Conservation (phyloP, 2,888 invertebrate species). For the Chaetogeoica ovagalla region DNA sequence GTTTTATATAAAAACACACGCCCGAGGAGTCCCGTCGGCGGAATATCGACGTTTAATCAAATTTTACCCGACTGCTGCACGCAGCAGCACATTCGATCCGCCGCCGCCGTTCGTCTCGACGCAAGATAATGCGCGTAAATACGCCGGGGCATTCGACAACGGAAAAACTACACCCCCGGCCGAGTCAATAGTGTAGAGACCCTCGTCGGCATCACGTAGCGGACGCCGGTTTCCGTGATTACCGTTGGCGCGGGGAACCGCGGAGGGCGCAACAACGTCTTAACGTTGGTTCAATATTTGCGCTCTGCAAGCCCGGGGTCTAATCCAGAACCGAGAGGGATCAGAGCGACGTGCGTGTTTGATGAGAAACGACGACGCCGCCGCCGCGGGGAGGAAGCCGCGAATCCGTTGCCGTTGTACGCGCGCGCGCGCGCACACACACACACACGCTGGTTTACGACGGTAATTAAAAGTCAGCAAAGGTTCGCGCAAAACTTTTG, state of each 20-base stretch:
- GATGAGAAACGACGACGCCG: slow-evolving; percentile 36
- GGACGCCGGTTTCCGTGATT: slow-evolving; percentile 44
- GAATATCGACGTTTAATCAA: slow-evolving; percentile 27
- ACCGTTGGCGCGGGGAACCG: slow-evolving; percentile 18
- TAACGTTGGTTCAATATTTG: slow-evolving; percentile 53
- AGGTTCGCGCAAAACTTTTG: slow-evolving; percentile 40
- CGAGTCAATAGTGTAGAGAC: slow-evolving; percentile 47
- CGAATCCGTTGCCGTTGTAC: neutral
- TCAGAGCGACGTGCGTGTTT: slow-evolving; percentile 50
- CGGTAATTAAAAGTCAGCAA: slow-evolving; percentile 53
- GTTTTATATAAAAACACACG: slow-evolving; percentile 31
- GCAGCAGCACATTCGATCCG: neutral
- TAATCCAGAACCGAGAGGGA: slow-evolving; percentile 44
- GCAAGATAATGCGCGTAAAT: too few relatives aligned
- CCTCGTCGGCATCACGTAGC: slow-evolving; percentile 27
- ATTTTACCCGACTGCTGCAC: slow-evolving; percentile 2
- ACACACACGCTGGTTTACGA: slow-evolving; percentile 40
- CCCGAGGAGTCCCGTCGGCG: neutral
- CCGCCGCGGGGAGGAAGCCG: slow-evolving; percentile 11
- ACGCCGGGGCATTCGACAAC: neutral
- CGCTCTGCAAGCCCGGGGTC: slow-evolving; percentile 44
- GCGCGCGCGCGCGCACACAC: neutral
- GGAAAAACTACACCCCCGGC: slow-evolving; percentile 35
- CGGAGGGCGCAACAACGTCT: slow-evolving; percentile 43
- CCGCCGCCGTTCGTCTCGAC: neutral